Evolutionary conservation across 2,113 vertebrate genomes (phyloP), one percentile per base, ranked within the genome.

Genomic region (Pao palembangensis): DNA sequence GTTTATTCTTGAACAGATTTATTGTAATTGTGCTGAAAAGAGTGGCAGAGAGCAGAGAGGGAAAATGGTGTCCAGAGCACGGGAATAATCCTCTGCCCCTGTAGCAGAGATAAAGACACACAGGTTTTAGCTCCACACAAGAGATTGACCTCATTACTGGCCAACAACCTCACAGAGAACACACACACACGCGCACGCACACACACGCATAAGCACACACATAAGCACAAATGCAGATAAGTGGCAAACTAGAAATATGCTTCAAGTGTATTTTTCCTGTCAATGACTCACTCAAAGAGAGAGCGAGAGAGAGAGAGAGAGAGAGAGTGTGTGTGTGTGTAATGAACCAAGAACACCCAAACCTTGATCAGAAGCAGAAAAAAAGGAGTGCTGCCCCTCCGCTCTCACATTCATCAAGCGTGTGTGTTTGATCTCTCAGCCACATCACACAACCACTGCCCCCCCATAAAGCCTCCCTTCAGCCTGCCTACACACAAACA

Each of bases 371-470:
- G 79, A 85, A 88, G 91, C 89, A 88, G 79, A 92, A 87, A 90
- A 87, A 85, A 85, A 79, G 55, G 81, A 87, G 89, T 51, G 69
- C 66, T 82, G 87, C 88, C 83, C 88, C 89, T 87, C 90, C 85
- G 79, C 89, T 90, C 91, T 91, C 88, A 91, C 91, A 93, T 94
- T 94, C 92, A 98, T 97, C 94, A 96, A 92, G 91, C 91, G 90
- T 87, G 90, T 88, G 91, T 91, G 93, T 89, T 97, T 98, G 95
- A 97, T 98, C 95, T 96, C 87, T 94, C 91, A 95, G 93, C 93
- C 95, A 95, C 91, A 94, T 94, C 94, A 92, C 88, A 92, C 90
- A 92, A 90, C 85, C 87, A 81, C 90, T 80, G 88, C 85, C 92
- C 86, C 34, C 34, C 34, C 34, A 38, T 69, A 87, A 87, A 90